A percentile compares a stretch with the other conserved stretches of the same genome.
These are phyloP conservation scores for Sebastes vulpes DNA, from an alignment of 2,797 vertebrate genomes.

Conservation along the genomic window DNA sequence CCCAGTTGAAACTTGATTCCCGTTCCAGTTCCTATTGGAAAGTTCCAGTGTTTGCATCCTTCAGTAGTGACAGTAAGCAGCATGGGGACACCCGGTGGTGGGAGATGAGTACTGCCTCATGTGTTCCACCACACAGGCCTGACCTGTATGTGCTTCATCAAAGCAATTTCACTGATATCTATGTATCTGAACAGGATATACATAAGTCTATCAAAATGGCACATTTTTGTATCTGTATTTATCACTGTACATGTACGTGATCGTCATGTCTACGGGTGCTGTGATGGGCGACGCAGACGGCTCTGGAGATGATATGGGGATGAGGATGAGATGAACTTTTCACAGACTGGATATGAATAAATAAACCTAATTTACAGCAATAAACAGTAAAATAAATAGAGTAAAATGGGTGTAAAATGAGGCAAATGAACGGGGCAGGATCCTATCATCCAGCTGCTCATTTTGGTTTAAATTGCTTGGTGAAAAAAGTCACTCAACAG, in stretches of 20 bases:
- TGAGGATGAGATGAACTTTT: conserved; percentile 17
- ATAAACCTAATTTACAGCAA: conserved; percentile 76
- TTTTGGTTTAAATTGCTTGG: conserved; percentile 74
- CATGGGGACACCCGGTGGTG: conserved; percentile 67
- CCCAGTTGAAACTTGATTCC: conserved; percentile 14
- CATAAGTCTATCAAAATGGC: conserved; percentile 81
- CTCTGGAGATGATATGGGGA: conserved; percentile 55
- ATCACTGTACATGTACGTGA: conserved; percentile 59
- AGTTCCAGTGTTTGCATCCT: conserved; percentile 48
- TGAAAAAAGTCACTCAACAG: conserved; percentile 48
- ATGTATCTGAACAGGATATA: conserved; percentile 45
- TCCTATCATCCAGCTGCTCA: conserved; percentile 49
- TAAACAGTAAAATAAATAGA: conserved; percentile 73
- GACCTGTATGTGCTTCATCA: conserved; percentile 46
- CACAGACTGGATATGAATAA: conserved; percentile 76
- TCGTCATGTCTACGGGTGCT: conserved; percentile 55
- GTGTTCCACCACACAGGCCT: conserved; percentile 36
- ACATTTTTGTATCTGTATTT: conserved; percentile 68
- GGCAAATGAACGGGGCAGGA: conserved; percentile 48
- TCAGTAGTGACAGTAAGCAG: conserved; percentile 67
- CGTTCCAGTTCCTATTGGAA: conserved; percentile 16
- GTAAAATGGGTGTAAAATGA: conserved; percentile 37
- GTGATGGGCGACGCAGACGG: conserved; percentile 39
- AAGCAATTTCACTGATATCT: conserved; percentile 46
- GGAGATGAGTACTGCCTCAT: conserved; percentile 40